Evolutionary conservation across 2,113 vertebrate species (phyloP).

Genomic region (Cololabis saira): DNA sequence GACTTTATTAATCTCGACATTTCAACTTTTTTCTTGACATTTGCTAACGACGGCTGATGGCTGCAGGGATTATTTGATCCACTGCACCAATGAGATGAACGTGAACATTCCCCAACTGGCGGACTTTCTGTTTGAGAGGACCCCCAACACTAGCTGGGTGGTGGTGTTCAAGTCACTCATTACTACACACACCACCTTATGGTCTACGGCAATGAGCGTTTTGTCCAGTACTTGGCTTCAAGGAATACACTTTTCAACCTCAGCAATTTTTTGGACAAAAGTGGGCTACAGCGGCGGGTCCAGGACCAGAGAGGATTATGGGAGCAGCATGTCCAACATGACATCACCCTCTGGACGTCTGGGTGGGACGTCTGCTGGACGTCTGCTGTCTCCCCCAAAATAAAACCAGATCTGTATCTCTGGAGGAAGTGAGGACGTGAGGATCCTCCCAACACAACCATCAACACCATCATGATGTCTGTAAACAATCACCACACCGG

Average conservation of each 20-base stretch:
- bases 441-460: constrained; percentile 11
- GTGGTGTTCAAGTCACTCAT: constrained; percentile 98
- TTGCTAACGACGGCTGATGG: too few relatives aligned
- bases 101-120: constrained; percentile 99
- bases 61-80: too few relatives aligned
- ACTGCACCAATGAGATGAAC: constrained; percentile 98
- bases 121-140: constrained; percentile 95
- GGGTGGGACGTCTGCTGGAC: constrained; percentile 62
- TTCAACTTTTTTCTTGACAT: too few relatives aligned
- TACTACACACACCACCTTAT: constrained; percentile 98
- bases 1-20: too few relatives aligned
- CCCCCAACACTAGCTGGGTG: constrained; percentile 98
- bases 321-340: constrained; percentile 44
- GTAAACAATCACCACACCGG: constrained; percentile 41
- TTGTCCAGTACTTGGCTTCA: constrained; percentile 98
- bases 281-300: constrained; percentile 83
- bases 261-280: constrained; percentile 99
- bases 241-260: constrained; percentile 99
- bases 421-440: too few relatives aligned
- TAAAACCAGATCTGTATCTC: not conserved
- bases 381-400: constrained; percentile 18
- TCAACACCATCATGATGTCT: constrained; percentile 4
- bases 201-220: constrained; percentile 99
- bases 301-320: not conserved
- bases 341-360: constrained; percentile 38